These are phyloP conservation scores for Cephus nigrinus DNA, from an alignment of 2,888 invertebrate genomes.

Conservation along the genomic window DNA sequence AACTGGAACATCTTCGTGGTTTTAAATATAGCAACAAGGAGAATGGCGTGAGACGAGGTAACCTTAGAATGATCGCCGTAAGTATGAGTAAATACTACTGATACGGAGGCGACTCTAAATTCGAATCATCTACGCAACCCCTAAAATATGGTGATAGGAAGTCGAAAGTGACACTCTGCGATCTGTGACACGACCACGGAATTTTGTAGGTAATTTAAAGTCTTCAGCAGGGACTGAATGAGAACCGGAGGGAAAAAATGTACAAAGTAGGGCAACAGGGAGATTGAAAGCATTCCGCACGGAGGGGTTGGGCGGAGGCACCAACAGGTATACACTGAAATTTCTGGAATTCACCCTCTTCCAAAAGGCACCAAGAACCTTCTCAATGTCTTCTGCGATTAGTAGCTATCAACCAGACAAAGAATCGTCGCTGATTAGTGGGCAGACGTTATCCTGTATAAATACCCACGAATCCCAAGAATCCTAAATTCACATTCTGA, in stretches of 20 bases:
- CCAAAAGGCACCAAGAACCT: background rate
- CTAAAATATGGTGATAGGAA: background rate
- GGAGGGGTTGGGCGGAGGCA: background rate
- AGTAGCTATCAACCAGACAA: background rate
- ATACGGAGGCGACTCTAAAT: background rate
- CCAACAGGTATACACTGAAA: background rate
- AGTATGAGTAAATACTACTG: background rate
- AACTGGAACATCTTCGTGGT: background rate
- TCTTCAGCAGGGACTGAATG: background rate
- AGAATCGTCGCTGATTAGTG: background rate
- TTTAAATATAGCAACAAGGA: background rate
- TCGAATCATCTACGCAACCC: background rate
- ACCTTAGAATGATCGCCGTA: background rate
- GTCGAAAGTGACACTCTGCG: background rate
- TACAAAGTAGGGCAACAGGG: background rate
- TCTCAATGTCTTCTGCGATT: background rate
- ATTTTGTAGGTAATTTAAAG: background rate
- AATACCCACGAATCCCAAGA: background rate
- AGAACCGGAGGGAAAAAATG: background rate
- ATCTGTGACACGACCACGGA: background rate
- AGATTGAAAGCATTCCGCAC: background rate
- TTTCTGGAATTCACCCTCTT: background rate
- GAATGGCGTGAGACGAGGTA: background rate
- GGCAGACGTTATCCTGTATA: background rate
- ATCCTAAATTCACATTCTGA: background rate